Base-by-base conservation (phyloP, 2,113 vertebrate genomes). In the Murina feae region DNA sequence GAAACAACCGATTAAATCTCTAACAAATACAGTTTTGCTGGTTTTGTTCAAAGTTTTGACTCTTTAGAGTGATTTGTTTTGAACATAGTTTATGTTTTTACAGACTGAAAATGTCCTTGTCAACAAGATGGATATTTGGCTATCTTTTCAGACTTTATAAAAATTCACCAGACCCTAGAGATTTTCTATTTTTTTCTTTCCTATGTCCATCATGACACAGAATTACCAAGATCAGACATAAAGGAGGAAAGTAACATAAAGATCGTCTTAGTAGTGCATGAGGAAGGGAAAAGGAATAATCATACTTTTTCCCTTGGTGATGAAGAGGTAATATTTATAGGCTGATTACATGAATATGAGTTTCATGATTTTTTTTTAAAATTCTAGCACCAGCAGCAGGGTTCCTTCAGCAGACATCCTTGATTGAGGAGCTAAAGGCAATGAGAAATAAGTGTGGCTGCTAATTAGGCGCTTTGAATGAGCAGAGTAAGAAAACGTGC, bases 261-360 rank as follows among this genome's bases (percentile, higher is more conserved):
- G 39, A 47, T 39, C 11, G 5, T 90, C 30, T 90, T 47, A 39
- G 13, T 28, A 55, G 20, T 66, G 3, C 23, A 47, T 21, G 44
- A 49, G 47, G 32, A 84, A 86, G 21, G 55, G 17, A 69, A 66
- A 78, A 72, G 42, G 17, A 42, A 42, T 94, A 65, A 91, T 83
- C 74, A 32, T 65, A 21, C 30, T 80, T 65, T 68, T 85, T 28
- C 35, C 60, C 49, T 69, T 60, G 49, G 87, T 93, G 87, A 90
- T 85, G 89, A 97, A 96, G n/a, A 74, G 84, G 84, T 90, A 63
- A 68, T 93, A 63, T 96, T 96, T 92, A 90, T 92, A 89, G 94
- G 39, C 95, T 97, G 97, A 97, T 97, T 97, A 65, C 92, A 96
- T 93, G 97, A 94, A 97, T 96, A 94, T 91, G 92, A 95, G 93